These are phyloP conservation scores for Malurus melanocephalus DNA, from an alignment of 2,113 vertebrate species.

Conservation along the genomic window DNA sequence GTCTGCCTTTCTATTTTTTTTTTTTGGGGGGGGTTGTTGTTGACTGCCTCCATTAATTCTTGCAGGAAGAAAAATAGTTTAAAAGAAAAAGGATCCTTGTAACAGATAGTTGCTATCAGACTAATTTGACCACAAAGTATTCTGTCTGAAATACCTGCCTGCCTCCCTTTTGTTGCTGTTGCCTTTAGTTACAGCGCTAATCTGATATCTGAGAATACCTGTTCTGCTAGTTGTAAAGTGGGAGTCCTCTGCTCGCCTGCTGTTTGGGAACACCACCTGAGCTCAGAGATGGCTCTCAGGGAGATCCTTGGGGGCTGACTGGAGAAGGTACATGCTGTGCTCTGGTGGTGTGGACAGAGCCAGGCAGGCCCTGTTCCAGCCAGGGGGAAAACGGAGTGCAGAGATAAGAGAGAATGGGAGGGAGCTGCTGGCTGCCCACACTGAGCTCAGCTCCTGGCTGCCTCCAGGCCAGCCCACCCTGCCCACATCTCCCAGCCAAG, in stretches of 20 bases:
- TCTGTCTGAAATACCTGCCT: neutral
- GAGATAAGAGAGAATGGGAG: neutral
- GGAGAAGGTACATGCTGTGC: neutral
- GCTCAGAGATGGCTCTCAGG: neutral
- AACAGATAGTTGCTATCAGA: accelerated
- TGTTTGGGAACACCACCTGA: neutral
- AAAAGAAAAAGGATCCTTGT: neutral
- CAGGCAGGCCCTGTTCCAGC: neutral
- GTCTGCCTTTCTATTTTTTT: neutral
- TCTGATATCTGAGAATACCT: neutral
- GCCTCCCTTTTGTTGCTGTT: neutral
- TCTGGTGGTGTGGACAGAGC: accelerated
- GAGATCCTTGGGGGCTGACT: neutral
- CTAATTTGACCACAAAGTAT: neutral
- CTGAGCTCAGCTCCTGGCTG: accelerated
- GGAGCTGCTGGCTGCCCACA: accelerated
- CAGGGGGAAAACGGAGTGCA: neutral
- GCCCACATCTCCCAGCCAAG: accelerated
- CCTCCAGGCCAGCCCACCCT: accelerated
- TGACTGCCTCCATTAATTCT: neutral
- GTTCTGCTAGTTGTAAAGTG: neutral
- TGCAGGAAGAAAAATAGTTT: neutral
- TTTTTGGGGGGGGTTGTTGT: neutral
- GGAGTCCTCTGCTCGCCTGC: neutral
- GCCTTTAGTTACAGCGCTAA: neutral